Conservation (phyloP, 2,888 invertebrate species). For the Cephus pygmeus region DNA sequence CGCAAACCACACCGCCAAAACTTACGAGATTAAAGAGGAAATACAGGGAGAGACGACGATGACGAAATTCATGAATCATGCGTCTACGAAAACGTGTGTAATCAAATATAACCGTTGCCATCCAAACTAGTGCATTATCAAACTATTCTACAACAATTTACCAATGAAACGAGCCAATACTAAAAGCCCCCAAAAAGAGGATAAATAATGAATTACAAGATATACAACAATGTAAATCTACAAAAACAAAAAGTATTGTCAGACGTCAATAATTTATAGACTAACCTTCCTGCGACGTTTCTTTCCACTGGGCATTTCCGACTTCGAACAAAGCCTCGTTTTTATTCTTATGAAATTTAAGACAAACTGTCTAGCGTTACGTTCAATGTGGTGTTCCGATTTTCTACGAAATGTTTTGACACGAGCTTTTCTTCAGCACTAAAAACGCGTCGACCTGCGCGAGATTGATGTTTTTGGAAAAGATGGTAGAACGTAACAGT, state of each 20-base stretch:
- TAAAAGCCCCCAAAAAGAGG: background rate
- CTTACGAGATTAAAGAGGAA: slow-evolving; percentile 3
- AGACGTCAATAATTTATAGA: background rate
- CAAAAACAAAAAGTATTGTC: background rate
- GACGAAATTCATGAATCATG: background rate
- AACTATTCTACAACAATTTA: background rate
- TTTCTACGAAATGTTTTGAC: background rate
- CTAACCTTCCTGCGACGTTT: background rate
- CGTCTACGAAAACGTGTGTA: background rate
- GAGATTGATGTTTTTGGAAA: background rate
- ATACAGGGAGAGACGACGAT: background rate
- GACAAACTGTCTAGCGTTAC: background rate
- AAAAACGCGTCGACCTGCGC: background rate
- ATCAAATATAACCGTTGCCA: background rate
- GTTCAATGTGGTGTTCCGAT: background rate
- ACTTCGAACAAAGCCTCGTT: background rate
- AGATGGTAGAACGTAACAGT: background rate
- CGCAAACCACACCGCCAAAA: background rate
- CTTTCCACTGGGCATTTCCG: background rate
- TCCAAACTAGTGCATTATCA: background rate
- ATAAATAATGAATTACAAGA: background rate
- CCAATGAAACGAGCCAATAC: background rate
- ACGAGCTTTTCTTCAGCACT: background rate
- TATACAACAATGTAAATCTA: background rate
- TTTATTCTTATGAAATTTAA: background rate